These are phyloP conservation scores for Malaclemys terrapin DNA, from an alignment of 2,113 vertebrate species.

Conservation along the genomic window DNA sequence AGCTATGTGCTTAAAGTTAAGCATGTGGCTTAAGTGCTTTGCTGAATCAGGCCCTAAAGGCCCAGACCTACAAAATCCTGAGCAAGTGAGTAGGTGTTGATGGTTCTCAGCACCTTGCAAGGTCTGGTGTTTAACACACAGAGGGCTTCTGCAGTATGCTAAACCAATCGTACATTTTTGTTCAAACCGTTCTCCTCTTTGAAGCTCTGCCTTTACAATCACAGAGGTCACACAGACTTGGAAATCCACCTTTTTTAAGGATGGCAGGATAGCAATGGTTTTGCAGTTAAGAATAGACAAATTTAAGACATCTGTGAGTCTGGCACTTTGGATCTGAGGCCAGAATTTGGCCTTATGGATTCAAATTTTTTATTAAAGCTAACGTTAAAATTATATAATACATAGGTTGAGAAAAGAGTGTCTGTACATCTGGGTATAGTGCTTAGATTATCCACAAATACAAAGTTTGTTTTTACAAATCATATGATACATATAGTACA, in stretches of 20 bases:
- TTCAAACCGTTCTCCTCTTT: background rate
- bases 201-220: conserved; percentile 30
- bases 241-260: background rate
- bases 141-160: background rate
- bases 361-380: no score
- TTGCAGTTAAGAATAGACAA: conserved; percentile 44
- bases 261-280: conserved; percentile 14
- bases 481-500: no score
- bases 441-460: no score
- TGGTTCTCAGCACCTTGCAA: background rate
- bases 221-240: background rate
- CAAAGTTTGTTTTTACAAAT: no score
- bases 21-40: background rate
- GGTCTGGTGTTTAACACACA: background rate
- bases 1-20: background rate
- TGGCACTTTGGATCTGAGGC: background rate
- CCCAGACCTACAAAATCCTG: background rate
- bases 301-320: background rate
- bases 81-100: background rate
- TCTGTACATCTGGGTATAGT: no score
- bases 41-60: background rate
- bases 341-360: background rate
- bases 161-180: conserved; percentile 13
- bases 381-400: no score
- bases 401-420: no score